Evolutionary conservation across 2,113 vertebrate genomes (phyloP).

Genomic region (Toxostoma redivivum): DNA sequence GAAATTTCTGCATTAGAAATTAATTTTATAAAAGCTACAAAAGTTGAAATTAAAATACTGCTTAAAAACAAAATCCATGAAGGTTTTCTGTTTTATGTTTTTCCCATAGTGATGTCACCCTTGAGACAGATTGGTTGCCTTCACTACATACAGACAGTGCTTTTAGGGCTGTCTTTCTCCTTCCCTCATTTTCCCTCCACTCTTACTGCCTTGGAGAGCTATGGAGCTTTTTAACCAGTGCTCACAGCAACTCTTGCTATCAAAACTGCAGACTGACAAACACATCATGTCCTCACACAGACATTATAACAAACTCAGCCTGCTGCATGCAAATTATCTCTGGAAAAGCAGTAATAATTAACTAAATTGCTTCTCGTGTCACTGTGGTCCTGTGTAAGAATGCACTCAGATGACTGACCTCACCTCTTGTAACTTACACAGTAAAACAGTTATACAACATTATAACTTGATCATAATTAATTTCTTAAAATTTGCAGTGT

Average conservation of each 20-base stretch:
- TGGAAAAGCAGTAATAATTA: background rate
- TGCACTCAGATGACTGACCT: background rate
- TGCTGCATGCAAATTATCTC: background rate
- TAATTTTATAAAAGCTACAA: background rate
- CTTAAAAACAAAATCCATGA: background rate
- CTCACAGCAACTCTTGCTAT: background rate
- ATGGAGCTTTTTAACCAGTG: background rate
- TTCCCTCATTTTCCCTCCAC: background rate
- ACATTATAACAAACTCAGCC: background rate
- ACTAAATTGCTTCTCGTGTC: background rate
- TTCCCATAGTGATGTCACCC: background rate
- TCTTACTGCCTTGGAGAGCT: background rate
- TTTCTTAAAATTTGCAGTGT: background rate
- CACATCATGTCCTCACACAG: background rate
- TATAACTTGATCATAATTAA: background rate
- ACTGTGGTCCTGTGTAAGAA: background rate
- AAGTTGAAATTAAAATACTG: background rate
- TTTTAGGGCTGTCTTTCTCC: background rate
- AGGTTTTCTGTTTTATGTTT: background rate
- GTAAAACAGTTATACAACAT: background rate
- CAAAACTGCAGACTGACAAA: background rate
- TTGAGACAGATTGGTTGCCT: background rate
- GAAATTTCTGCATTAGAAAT: background rate
- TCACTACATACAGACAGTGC: background rate
- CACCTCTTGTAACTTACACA: background rate